Evolutionary conservation across 2,797 vertebrate genomes (phyloP), one percentile per base, ranked within the genome.

Genomic region (Apogon talboti): DNA sequence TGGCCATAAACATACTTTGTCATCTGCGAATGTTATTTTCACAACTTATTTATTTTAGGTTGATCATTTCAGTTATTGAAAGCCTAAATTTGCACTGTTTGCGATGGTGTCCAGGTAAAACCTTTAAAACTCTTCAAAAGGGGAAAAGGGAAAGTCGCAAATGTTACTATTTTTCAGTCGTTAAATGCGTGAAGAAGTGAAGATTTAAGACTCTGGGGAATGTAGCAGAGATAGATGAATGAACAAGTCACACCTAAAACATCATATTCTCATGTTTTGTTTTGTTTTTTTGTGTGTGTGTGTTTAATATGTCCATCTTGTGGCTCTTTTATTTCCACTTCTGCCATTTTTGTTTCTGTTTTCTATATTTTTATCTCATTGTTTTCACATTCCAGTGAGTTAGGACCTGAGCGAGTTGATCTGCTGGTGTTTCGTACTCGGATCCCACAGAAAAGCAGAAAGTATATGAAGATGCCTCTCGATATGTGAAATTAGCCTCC

Each of bases 321-420:
- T 2, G 5, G 2, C 21, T 24, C 21, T 24, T 24, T 24, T 55
- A 14, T 74, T 47, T 71, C 3, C 45, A 4, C 41, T 11, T 79
- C 18, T 47, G 52, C 24, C 19, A 24, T 28, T 59, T 33, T 64
- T 66, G 45, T 66, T 9, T 33, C 7, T 9, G 7, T 48, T 7
- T 6, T 52, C 21, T 57, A 41, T 11, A 37, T 74, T 54, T 85
- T 42, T 51, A 7, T 66, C 18, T 67, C 16, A 6, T 53, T 66
- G 52, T 70, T 64, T 82, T 77, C 37, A 66, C 79, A 79, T 87
- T 79, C 74, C 76, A 74, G 76, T 79, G 40, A 86, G 30, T 81
- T 75, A 30, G 55, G 71, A 83, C 78, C 65, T 41, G 35, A 59
- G 16, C 65, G 43, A 74, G 63, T 78, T 72, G 56, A 65, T 70